phyloP scores from a whole-genome alignment of 2,113 vertebrate genomes.

The Isurus oxyrinchus region DNA sequence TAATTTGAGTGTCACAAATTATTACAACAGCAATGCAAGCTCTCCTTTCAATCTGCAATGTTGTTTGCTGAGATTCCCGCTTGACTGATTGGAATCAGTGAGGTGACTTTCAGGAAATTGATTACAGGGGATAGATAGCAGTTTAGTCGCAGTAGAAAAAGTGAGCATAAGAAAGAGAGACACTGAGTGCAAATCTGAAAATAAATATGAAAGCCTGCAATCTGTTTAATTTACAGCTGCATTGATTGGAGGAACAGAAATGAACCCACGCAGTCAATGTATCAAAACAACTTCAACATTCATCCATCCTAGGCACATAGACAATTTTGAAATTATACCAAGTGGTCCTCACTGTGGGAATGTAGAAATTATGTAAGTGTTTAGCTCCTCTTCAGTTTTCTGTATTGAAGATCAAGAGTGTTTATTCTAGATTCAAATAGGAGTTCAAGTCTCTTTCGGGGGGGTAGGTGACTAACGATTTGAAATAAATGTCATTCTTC shows the following conservation, averaged over 20 bases:
- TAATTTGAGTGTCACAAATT: neutral
- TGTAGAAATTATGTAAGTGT: slow-evolving; percentile 44
- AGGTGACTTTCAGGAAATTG: neutral
- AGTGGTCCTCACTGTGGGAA: slow-evolving; percentile 35
- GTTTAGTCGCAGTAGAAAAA: neutral
- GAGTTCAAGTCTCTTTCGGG: neutral
- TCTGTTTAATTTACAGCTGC: neutral
- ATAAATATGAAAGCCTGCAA: neutral
- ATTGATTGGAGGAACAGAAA: neutral
- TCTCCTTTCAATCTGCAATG: neutral
- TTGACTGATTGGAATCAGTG: neutral
- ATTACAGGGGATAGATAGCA: neutral
- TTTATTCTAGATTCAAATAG: slow-evolving; percentile 42
- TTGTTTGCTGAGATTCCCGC: neutral
- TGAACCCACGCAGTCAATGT: slow-evolving; percentile 41
- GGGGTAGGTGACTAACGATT: neutral
- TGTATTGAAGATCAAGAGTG: slow-evolving; percentile 57
- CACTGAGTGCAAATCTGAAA: neutral
- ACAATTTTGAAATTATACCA: slow-evolving; percentile 26
- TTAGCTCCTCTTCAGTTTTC: slow-evolving; percentile 22
- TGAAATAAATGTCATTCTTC: neutral
- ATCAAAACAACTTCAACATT: slow-evolving; percentile 33
- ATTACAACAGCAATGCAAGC: neutral
- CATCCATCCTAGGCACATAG: slow-evolving; percentile 32
- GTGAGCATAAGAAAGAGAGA: neutral